Evolutionary conservation across 2,888 invertebrate species (phyloP).

Genomic region (Mantis religiosa): DNA sequence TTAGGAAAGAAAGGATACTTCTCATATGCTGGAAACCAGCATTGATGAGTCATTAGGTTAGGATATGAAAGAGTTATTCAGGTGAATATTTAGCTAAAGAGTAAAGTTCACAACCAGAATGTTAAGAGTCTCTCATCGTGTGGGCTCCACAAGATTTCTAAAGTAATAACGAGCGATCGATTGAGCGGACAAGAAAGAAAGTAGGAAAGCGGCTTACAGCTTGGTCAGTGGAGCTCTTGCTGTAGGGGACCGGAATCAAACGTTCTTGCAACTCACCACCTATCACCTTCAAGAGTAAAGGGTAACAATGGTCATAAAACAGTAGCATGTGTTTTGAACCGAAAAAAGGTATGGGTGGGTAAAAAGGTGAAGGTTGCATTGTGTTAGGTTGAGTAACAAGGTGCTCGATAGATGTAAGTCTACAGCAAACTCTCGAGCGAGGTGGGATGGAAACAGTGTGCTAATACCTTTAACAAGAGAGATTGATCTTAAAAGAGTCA

Average conservation of each 20-base stretch:
- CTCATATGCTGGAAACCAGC: not conserved
- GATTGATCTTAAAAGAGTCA: constrained; percentile 24
- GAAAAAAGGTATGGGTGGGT: constrained; percentile 26
- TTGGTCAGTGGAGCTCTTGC: constrained; percentile 99
- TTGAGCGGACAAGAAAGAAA: constrained; percentile 48
- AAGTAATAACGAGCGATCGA: constrained; percentile 22
- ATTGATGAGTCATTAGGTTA: not conserved
- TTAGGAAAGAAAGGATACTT: not conserved
- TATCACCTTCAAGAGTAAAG: constrained; percentile 97
- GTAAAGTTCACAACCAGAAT: not conserved
- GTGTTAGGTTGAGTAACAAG: constrained; percentile 16
- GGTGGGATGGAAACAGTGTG: constrained; percentile 31
- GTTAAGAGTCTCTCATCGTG: constrained; percentile 16
- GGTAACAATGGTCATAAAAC: constrained; percentile 58
- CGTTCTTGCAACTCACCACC: constrained; percentile 99
- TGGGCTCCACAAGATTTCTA: constrained; percentile 29
- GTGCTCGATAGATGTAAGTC: constrained; percentile 30
- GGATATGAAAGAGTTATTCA: not conserved
- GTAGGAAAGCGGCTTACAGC: constrained; percentile 89
- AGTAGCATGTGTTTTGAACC: constrained; percentile 33
- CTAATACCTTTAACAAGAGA: constrained; percentile 31
- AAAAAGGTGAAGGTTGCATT: constrained; percentile 5
- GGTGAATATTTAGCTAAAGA: not conserved
- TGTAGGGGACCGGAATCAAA: constrained; percentile 99
- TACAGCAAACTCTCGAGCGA: constrained; percentile 32